A percentile compares a stretch with the other conserved stretches of the same genome.
Conservation (phyloP, 2,113 vertebrate species). For the Lucifuga dentata region DNA sequence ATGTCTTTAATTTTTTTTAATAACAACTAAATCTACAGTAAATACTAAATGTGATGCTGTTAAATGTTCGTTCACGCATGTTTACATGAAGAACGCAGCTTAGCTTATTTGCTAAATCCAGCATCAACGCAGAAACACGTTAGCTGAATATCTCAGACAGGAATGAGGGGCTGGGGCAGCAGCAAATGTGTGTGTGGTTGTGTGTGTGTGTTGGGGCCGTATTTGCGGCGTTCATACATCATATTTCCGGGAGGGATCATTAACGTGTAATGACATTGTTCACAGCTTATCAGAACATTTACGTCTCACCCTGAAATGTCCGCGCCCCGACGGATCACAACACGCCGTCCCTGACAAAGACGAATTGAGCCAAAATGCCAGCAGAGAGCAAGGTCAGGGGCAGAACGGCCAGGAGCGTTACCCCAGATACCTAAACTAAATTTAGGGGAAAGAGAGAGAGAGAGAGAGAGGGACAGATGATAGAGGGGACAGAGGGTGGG, state of each 20-base stretch:
- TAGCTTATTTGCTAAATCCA: not conserved
- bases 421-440: conserved; percentile 69
- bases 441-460: conserved; percentile 64
- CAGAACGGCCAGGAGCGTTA: conserved; percentile 19
- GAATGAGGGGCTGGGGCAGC: not conserved
- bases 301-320: conserved; percentile 74
- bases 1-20: too few species aligned
- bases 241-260: conserved; percentile 71
- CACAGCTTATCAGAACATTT: conserved; percentile 83
- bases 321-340: conserved; percentile 58
- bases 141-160: not conserved
- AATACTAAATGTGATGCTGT: too few species aligned
- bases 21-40: too few species aligned
- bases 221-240: conserved; percentile 45
- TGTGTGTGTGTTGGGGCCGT: conserved; percentile 13
- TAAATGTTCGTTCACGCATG: too few species aligned
- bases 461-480: conserved; percentile 32
- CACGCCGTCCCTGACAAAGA: conserved; percentile 68
- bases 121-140: conserved; percentile 6
- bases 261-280: conserved; percentile 82
- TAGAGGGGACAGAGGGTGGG: conserved; percentile 30
- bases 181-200: not conserved
- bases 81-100: too few species aligned
- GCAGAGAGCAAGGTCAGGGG: conserved; percentile 21
- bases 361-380: conserved; percentile 69